Conservation (phyloP, 2,113 vertebrate genomes). For the Ascaphus truei region DNA sequence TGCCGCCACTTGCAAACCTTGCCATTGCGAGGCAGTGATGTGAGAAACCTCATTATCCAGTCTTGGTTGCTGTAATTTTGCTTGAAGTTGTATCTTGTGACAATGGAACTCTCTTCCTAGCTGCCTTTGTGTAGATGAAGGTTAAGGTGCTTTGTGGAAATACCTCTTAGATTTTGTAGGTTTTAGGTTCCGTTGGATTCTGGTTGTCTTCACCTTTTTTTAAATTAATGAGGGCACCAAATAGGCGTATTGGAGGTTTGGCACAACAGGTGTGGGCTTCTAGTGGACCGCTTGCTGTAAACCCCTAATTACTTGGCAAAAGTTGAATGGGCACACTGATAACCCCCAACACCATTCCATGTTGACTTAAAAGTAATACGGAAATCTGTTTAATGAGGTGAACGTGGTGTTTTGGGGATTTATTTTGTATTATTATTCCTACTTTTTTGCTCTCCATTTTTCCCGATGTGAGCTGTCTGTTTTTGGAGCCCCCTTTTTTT, state of each 20-base stretch:
- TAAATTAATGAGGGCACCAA: slow-evolving; percentile 14
- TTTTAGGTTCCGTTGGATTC: not conserved
- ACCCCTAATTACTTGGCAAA: not conserved
- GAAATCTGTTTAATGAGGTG: slow-evolving; percentile 76
- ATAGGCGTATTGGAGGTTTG: too few relatives aligned
- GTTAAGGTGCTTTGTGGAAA: too few relatives aligned
- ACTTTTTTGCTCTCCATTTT: slow-evolving; percentile 51
- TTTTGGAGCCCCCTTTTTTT: slow-evolving; percentile 47
- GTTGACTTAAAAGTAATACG: not conserved
- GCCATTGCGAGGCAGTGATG: not conserved
- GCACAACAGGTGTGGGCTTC: not conserved
- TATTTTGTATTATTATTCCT: slow-evolving; percentile 51
- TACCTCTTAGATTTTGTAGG: not conserved
- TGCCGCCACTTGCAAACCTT: not conserved
- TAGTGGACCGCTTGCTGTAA: not conserved
- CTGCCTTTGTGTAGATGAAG: not conserved
- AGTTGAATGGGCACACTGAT: not conserved
- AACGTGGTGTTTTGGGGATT: slow-evolving; percentile 65
- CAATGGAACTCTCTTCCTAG: not conserved
- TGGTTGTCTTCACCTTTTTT: not conserved
- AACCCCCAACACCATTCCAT: not conserved
- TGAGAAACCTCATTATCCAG: not conserved
- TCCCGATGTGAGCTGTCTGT: slow-evolving; percentile 40
- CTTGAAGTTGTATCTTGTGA: not conserved
- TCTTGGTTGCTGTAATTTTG: not conserved